Conservation (phyloP, 2,113 vertebrate species). For the Argyrosomus japonicus region DNA sequence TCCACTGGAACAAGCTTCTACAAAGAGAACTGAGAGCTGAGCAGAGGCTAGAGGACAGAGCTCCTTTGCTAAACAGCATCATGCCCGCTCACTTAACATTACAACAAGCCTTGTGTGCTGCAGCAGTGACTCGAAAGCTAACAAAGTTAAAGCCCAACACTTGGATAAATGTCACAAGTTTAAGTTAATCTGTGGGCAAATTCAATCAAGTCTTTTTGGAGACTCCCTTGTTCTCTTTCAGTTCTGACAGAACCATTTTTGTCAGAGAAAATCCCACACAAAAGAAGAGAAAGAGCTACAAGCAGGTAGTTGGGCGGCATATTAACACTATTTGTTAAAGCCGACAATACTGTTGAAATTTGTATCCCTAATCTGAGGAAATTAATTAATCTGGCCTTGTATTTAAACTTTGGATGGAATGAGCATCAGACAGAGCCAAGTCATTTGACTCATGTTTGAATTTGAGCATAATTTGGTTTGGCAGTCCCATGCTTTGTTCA, state of each 20-base stretch:
- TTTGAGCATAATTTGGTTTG: background rate
- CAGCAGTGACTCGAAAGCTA: conserved; percentile 24
- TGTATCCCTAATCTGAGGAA: background rate
- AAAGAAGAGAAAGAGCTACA: background rate
- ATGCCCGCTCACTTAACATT: conserved; percentile 75
- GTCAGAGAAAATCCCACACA: conserved; percentile 1
- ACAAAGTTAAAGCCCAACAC: conserved; percentile 69
- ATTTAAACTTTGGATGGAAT: background rate
- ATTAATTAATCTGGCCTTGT: background rate
- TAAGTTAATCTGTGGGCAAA: conserved; percentile 51
- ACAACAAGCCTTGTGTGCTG: conserved; percentile 67
- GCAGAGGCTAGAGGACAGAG: conserved; percentile 31
- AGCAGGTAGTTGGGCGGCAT: background rate
- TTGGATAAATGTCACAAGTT: conserved; percentile 79
- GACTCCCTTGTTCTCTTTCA: conserved; percentile 41
- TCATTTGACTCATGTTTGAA: conserved; percentile 9
- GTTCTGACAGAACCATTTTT: conserved; percentile 19
- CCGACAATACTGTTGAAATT: background rate
- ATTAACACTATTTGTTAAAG: background rate
- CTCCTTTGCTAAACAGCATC: conserved; percentile 70
- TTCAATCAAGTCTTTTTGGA: conserved; percentile 63
- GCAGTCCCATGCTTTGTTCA: background rate
- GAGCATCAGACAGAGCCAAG: background rate
- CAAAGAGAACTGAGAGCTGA: background rate
- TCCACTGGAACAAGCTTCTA: background rate